Base-by-base conservation (phyloP, 2,888 invertebrate genomes). In the Caenorhabditis sinica region DNA sequence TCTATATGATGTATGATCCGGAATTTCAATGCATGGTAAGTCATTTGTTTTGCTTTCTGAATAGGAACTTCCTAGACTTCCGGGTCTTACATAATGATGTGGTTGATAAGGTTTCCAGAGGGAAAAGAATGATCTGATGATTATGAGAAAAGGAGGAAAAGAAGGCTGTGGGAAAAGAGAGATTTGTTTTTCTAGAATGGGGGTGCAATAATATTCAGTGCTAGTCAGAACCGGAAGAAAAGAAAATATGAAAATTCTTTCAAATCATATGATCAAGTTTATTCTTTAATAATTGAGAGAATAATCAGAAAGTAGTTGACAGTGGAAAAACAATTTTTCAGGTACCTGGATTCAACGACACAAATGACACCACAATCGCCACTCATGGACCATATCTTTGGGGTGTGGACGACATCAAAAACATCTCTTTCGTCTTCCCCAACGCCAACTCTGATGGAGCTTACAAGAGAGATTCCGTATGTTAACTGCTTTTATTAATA, bases 1-100 rank as follows among this genome's bases (percentile, higher is more conserved):
- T 92, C 68, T 92, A 91, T 85, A 93, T 92, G 92, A 92, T 92
- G 91, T 90, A 90, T 86, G 88, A 89, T 83, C 90, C 90, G 45
- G 89, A 89, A 66, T 88, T 89, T 76, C 89, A 89, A 87, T 91
- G 91, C 77, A 86, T 90, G 85, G 89, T 87, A 28, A 28, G 80
- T 68, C 28, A 49, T 45, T 13, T 25, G n/a, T n/a, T 33, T n/a
- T 30, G 15, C 17, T 36, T 36, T 45, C n/a, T 51, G 43, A 49
- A 43, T 25, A 17, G 15, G 11, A 4, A 56, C 20, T 11, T 60
- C 9, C 25, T 33, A 58, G 60, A 65, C 45, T 63, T 74, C 61
- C 45, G 49, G 43, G 36, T 40, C 20, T 36, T 53, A 53, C 36
- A 68, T 20, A 23, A 69, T 30, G 30, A 23, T 11, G 28, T 61